Conservation (phyloP, 2,113 vertebrate genomes). For the Falcunculus frontatus region DNA sequence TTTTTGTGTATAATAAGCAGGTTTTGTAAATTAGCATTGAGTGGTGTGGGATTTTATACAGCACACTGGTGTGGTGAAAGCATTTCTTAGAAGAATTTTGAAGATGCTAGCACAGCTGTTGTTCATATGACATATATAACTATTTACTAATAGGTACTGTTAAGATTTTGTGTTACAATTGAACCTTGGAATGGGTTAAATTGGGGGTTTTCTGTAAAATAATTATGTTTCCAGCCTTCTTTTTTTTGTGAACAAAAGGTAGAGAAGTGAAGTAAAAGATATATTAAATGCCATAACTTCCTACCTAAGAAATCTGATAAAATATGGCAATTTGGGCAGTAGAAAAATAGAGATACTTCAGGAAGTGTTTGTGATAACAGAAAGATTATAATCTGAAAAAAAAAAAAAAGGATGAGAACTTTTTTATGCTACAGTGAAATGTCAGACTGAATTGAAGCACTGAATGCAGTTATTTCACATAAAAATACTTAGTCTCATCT, state of each 20-base stretch:
- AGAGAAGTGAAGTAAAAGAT: neutral
- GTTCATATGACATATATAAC: neutral
- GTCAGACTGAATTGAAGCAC: neutral
- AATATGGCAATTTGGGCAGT: neutral
- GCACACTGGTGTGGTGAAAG: neutral
- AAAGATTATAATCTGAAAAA: neutral
- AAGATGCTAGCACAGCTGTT: neutral
- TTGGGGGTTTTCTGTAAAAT: fast-evolving
- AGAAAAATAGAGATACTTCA: neutral
- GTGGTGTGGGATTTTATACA: neutral
- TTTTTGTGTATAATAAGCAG: neutral
- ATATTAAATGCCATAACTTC: neutral
- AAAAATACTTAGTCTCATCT: neutral
- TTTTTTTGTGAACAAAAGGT: neutral
- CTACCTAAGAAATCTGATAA: neutral
- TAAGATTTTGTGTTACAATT: neutral
- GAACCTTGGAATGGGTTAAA: neutral
- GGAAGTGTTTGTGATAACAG: neutral
- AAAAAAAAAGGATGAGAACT: neutral
- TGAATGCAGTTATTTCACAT: neutral
- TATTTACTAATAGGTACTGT: neutral
- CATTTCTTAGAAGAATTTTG: neutral
- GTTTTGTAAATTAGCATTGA: neutral
- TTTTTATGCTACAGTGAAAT: neutral
- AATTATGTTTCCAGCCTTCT: neutral